phyloP scores from a whole-genome alignment of 2,797 vertebrate genomes.

The Ctenopoma multispine region DNA sequence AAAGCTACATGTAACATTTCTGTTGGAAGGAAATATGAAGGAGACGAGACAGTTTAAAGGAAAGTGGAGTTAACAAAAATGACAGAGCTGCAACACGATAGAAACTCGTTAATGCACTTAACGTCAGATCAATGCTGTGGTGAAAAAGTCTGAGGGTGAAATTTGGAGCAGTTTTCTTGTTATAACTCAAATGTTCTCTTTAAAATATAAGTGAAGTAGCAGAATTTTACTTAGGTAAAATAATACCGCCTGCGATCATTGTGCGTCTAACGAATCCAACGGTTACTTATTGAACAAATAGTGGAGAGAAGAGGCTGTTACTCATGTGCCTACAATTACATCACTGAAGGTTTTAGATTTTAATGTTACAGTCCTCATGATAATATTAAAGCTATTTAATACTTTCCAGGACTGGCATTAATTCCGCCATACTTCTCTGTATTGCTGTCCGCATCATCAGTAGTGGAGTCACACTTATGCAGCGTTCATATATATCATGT shows the following conservation, averaged over 20 bases:
- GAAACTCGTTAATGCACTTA: slow-evolving; percentile 24
- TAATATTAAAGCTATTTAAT: background rate
- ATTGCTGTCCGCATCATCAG: background rate
- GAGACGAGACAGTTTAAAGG: background rate
- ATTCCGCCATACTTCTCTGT: background rate
- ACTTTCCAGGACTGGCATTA: background rate
- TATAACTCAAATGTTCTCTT: slow-evolving; percentile 21
- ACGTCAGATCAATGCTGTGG: slow-evolving; percentile 27
- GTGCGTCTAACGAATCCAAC: slow-evolving; percentile 44
- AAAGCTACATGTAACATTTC: slow-evolving; percentile 3
- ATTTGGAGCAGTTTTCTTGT: slow-evolving; percentile 11
- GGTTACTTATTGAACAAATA: slow-evolving; percentile 28
- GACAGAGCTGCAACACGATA: background rate
- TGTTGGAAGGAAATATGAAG: slow-evolving; percentile 2
- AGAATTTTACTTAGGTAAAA: slow-evolving; percentile 35
- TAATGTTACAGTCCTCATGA: too few species aligned
- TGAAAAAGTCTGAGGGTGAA: slow-evolving; percentile 23
- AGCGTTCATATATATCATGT: background rate
- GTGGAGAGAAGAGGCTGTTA: background rate
- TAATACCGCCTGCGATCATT: slow-evolving; percentile 21
- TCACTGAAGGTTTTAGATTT: too few species aligned
- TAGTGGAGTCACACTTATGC: fast-evolving
- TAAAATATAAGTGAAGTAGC: slow-evolving; percentile 31
- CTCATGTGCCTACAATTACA: background rate
- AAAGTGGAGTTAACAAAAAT: slow-evolving; percentile 17